phyloP scores from a whole-genome alignment of 2,888 invertebrate genomes.

The Xanthostigma xanthostigma region DNA sequence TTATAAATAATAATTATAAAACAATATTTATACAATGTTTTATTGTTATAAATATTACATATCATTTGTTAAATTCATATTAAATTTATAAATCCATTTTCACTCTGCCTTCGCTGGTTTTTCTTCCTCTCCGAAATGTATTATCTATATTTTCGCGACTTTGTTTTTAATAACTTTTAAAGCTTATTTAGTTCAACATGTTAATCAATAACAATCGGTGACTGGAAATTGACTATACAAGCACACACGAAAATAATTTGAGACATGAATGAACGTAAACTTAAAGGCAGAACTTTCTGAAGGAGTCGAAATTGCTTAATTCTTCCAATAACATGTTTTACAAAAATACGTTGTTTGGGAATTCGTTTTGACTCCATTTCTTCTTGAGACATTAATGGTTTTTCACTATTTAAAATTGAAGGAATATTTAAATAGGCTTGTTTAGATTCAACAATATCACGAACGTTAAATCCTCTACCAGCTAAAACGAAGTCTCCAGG shows the following conservation, averaged over 20 bases:
- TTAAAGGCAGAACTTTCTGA: slow-evolving; percentile 1
- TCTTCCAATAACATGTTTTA: slow-evolving; percentile 1
- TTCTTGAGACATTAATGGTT: background rate
- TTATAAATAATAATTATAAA: no score
- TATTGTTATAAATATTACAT: no score
- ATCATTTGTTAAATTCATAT: no score
- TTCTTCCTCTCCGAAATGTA: no score
- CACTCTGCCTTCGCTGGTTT: no score
- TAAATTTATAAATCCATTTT: no score
- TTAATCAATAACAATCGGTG: slow-evolving; percentile 3
- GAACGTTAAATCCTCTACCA: slow-evolving; percentile 2
- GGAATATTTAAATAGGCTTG: slow-evolving; percentile 3
- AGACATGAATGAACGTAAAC: background rate
- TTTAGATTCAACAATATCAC: slow-evolving; percentile 1
- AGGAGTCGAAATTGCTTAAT: slow-evolving; percentile 5
- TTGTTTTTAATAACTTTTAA: no score
- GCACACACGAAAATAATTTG: slow-evolving; percentile 5
- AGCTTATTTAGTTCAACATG: background rate
- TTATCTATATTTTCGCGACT: no score
- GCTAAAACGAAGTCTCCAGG: slow-evolving; percentile 6
- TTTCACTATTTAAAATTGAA: slow-evolving; percentile 2
- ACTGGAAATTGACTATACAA: slow-evolving; percentile 5
- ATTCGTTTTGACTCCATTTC: slow-evolving; percentile 1
- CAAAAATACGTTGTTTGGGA: background rate
- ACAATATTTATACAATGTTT: no score